phyloP scores from a whole-genome alignment of 2,113 vertebrate species.

The Heloderma charlesbogerti region DNA sequence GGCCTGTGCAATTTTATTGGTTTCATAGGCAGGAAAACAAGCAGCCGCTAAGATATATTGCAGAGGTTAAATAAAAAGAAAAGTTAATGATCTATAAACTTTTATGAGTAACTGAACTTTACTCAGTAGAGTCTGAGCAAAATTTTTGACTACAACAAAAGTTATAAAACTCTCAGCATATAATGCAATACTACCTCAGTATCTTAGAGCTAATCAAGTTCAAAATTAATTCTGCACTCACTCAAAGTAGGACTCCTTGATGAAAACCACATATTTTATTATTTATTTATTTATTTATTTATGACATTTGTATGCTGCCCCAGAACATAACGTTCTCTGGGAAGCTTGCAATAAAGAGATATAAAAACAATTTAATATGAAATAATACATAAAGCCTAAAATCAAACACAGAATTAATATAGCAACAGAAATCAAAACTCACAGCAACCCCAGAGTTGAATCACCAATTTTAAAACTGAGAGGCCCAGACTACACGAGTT shows the following conservation, averaged over 20 bases:
- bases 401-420: background rate
- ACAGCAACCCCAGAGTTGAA: background rate
- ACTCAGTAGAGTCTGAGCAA: constrained; percentile 59
- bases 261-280: constrained; percentile 29
- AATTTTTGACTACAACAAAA: constrained; percentile 63
- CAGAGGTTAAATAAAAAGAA: constrained; percentile 67
- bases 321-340: background rate
- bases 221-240: constrained; percentile 61
- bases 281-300: too few species aligned
- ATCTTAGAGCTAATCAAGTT: constrained; percentile 61
- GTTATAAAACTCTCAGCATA: constrained; percentile 51
- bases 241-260: constrained; percentile 60
- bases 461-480: background rate
- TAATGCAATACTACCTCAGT: constrained; percentile 60
- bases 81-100: constrained; percentile 68
- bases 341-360: background rate
- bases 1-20: constrained; percentile 53
- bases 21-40: constrained; percentile 47
- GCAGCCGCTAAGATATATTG: constrained; percentile 60
- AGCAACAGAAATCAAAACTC: background rate
- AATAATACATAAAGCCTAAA: background rate
- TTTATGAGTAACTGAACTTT: constrained; percentile 68
- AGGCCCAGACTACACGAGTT: too few species aligned
- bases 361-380: background rate
- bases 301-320: background rate